Conservation (phyloP, 2,888 invertebrate genomes). For the Zygogramma bicolorata region DNA sequence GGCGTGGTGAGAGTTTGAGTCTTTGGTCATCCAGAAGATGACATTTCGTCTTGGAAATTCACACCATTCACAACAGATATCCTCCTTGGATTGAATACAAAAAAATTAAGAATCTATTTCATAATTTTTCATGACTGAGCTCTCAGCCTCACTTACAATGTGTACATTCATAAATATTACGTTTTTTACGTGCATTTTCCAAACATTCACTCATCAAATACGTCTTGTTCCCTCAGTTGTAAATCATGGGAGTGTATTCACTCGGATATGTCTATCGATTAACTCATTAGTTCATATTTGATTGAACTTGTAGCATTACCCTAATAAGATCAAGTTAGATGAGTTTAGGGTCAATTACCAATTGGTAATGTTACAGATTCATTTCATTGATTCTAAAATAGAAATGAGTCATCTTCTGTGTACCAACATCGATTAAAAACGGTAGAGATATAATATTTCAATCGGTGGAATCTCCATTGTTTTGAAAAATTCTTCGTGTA, state of each 20-base stretch:
- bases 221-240: background rate
- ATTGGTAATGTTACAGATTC: constrained; percentile 56
- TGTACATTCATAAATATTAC: no score
- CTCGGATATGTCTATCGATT: constrained; percentile 37
- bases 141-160: no score
- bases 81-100: no score
- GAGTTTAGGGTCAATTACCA: constrained; percentile 56
- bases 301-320: constrained; percentile 49
- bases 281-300: constrained; percentile 50
- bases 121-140: no score
- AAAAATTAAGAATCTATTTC: no score
- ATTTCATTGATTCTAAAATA: constrained; percentile 55
- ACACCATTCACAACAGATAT: no score
- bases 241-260: constrained; percentile 4
- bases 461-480: no score
- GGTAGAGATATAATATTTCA: background rate
- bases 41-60: no score
- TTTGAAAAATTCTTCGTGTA: no score
- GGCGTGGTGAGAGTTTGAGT: no score
- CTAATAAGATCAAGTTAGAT: constrained; percentile 56
- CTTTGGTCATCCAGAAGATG: no score
- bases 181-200: no score
- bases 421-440: background rate
- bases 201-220: background rate
- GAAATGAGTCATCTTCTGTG: constrained; percentile 47